These are phyloP conservation scores for Podilymbus podiceps DNA, from an alignment of 2,113 vertebrate species.

Conservation along the genomic window DNA sequence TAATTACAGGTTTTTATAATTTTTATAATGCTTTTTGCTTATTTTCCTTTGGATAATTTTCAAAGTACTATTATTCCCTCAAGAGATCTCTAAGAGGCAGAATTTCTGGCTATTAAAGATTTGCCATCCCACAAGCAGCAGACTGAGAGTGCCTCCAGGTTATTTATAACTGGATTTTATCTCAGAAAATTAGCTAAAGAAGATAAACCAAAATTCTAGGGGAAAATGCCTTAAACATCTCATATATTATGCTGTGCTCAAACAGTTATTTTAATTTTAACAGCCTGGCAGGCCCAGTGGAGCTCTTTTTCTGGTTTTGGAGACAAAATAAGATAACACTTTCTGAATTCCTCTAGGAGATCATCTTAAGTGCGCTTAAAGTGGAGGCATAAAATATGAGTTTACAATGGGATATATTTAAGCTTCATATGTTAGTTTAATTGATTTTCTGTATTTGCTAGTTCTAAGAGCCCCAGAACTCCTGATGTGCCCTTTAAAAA, in stretches of 20 bases:
- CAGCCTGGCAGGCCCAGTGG: constrained; percentile 76
- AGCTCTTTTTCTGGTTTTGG: constrained; percentile 75
- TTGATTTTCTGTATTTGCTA: constrained; percentile 68
- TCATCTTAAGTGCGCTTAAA: constrained; percentile 73
- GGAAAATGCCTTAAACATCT: constrained; percentile 79
- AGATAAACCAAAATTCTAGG: constrained; percentile 78
- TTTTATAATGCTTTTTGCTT: constrained; percentile 78
- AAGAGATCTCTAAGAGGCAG: constrained; percentile 73
- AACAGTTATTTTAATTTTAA: constrained; percentile 81
- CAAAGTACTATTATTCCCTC: constrained; percentile 75
- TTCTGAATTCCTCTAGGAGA: constrained; percentile 74
- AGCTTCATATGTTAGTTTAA: constrained; percentile 69
- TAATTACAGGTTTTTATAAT: constrained; percentile 74
- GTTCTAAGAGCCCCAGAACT: constrained; percentile 52
- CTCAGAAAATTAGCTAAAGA: constrained; percentile 83
- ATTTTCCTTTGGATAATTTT: constrained; percentile 81
- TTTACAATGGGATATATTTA: constrained; percentile 67
- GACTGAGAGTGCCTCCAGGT: constrained; percentile 75
- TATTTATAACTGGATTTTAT: constrained; percentile 85
- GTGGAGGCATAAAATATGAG: constrained; percentile 72
- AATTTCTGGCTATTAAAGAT: constrained; percentile 78
- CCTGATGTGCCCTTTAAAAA: constrained; percentile 56
- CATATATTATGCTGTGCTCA: constrained; percentile 78
- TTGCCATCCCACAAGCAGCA: constrained; percentile 72
- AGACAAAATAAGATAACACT: constrained; percentile 78